These are phyloP conservation scores for Electrona antarctica DNA, from an alignment of 2,113 vertebrate species.

Conservation along the genomic window DNA sequence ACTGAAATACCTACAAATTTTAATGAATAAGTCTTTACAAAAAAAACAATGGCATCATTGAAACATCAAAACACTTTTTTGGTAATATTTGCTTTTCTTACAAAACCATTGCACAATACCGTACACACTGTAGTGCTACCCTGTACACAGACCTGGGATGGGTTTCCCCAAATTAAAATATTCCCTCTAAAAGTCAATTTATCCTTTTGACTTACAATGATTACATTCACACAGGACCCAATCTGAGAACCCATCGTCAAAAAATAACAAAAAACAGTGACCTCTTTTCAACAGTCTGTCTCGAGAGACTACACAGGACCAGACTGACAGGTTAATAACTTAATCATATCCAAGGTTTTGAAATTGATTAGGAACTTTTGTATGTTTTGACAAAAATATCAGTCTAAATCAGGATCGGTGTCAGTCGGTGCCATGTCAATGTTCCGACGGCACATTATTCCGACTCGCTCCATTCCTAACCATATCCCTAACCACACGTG, in stretches of 20 bases:
- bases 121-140: slow-evolving; percentile 71
- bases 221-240: background rate
- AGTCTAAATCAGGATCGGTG: no score
- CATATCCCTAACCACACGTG: no score
- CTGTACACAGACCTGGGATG: slow-evolving; percentile 71
- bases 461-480: no score
- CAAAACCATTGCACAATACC: slow-evolving; percentile 82
- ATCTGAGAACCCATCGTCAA: no score
- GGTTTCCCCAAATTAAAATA: slow-evolving; percentile 35
- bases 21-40: slow-evolving; percentile 92
- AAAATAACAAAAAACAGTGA: background rate
- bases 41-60: slow-evolving; percentile 86
- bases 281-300: background rate
- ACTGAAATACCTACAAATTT: slow-evolving; percentile 94
- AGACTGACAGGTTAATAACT: no score
- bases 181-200: slow-evolving; percentile 33
- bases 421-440: no score
- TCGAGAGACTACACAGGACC: no score
- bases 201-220: background rate
- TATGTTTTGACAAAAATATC: no score
- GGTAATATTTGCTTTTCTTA: slow-evolving; percentile 82
- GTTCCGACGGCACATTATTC: no score
- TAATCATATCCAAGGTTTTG: no score
- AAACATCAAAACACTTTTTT: slow-evolving; percentile 90
- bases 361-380: no score